Evolutionary conservation across 2,797 vertebrate species (phyloP).

Genomic region (Myiotriccus ornatus): DNA sequence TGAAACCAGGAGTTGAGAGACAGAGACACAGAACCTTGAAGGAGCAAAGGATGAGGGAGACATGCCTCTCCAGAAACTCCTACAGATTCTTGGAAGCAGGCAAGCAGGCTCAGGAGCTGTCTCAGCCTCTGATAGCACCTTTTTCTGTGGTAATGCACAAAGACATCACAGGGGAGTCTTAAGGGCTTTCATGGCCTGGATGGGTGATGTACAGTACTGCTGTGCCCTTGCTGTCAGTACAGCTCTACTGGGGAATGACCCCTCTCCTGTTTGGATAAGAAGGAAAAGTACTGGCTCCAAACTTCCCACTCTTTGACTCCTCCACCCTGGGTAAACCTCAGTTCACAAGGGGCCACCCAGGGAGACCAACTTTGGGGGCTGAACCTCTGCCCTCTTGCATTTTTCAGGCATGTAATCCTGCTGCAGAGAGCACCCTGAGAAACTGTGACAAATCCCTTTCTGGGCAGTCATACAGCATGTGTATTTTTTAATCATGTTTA

Average conservation of each 20-base stretch:
- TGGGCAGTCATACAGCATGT: background rate
- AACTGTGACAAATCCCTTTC: background rate
- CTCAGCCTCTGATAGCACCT: constrained; percentile 19
- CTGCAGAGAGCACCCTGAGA: background rate
- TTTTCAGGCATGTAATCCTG: background rate
- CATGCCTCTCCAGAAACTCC: background rate
- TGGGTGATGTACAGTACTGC: background rate
- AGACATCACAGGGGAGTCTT: background rate
- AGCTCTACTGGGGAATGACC: background rate
- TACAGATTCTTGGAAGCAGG: background rate
- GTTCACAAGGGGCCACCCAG: background rate
- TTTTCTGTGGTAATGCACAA: background rate
- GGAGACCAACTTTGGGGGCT: background rate
- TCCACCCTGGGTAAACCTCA: background rate
- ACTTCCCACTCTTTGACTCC: background rate
- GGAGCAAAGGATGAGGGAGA: background rate
- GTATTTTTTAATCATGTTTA: background rate
- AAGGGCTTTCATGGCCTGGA: background rate
- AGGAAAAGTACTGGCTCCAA: background rate
- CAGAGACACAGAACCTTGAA: background rate
- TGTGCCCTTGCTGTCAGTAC: background rate
- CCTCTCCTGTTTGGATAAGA: accelerated
- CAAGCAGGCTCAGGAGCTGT: accelerated
- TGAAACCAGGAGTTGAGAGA: background rate
- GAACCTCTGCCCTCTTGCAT: background rate